Conservation (phyloP, 1,140 invertebrate species). For the Chironomus striatipennis region DNA sequence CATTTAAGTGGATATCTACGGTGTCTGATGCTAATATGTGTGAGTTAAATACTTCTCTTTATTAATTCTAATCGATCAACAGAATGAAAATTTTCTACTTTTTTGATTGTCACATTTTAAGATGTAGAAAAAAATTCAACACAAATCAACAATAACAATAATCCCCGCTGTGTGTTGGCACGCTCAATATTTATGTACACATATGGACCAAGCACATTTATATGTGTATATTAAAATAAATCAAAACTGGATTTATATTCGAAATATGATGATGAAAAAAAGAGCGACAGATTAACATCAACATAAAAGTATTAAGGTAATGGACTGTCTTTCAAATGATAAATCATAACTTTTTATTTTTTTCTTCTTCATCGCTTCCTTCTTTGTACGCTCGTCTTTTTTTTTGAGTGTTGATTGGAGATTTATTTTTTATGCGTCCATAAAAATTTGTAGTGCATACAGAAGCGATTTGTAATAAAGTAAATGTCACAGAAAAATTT, state of each 20-base stretch:
- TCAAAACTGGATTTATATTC: slow-evolving; percentile 20
- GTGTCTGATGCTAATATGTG: background rate
- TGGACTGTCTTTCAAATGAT: slow-evolving; percentile 17
- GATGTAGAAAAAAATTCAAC: background rate
- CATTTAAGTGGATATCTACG: background rate
- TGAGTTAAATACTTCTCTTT: background rate
- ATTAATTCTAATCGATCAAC: slow-evolving; percentile 23
- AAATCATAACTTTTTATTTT: background rate
- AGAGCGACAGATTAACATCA: slow-evolving; percentile 23
- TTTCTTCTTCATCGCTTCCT: too few relatives aligned
- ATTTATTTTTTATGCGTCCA: too few relatives aligned
- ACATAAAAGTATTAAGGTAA: slow-evolving; percentile 23
- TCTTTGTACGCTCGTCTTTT: too few relatives aligned
- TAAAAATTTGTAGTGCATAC: too few relatives aligned
- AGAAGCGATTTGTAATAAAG: too few relatives aligned
- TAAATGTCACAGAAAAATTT: background rate
- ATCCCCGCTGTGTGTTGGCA: background rate
- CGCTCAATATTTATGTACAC: background rate
- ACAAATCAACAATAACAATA: background rate
- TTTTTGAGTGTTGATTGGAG: too few relatives aligned
- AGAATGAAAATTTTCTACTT: background rate
- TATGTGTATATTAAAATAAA: slow-evolving; percentile 21
- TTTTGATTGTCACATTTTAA: background rate
- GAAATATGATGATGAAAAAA: background rate
- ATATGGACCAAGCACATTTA: background rate